A percentile compares a stretch with the other conserved stretches of the same genome.
Conservation (phyloP, 2,797 vertebrate genomes). For the Aplochiton taeniatus region DNA sequence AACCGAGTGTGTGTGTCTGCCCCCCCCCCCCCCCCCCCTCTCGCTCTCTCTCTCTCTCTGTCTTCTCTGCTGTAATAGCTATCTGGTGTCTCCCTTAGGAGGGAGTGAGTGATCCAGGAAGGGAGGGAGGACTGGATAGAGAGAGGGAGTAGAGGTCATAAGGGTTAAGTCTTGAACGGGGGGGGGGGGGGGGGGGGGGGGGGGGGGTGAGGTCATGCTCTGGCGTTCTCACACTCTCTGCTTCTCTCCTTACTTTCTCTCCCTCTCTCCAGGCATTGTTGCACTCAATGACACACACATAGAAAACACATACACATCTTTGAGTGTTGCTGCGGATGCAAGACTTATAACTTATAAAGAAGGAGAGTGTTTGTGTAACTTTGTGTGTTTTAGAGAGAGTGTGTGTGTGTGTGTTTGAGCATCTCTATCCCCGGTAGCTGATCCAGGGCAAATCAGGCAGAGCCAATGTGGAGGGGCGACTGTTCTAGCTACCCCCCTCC, state of each 20-base stretch:
- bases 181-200: slow-evolving; percentile 37
- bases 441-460: slow-evolving; percentile 57
- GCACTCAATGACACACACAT: slow-evolving; percentile 30
- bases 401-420: slow-evolving; percentile 7
- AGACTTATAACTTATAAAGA: slow-evolving; percentile 44
- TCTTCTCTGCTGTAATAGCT: slow-evolving; percentile 72
- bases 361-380: slow-evolving; percentile 26
- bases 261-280: slow-evolving; percentile 15
- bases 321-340: slow-evolving; percentile 7
- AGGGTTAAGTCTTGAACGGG: slow-evolving; percentile 74
- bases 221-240: slow-evolving; percentile 36
- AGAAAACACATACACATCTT: slow-evolving; percentile 41
- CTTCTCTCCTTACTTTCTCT: background rate
- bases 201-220: slow-evolving; percentile 65
- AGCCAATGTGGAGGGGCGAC: slow-evolving; percentile 66
- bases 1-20: slow-evolving; percentile 26
- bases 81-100: slow-evolving; percentile 76
- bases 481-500: slow-evolving; percentile 55
- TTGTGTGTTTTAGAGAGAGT: slow-evolving; percentile 19
- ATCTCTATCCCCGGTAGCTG: slow-evolving; percentile 44
- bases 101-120: slow-evolving; percentile 29
- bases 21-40: slow-evolving; percentile 35
- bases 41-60: slow-evolving; percentile 39
- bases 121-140: slow-evolving; percentile 44
- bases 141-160: slow-evolving; percentile 70